A percentile compares a stretch with the other conserved stretches of the same genome.
Conservation (phyloP, 30 jellyfish, hydroid and myxozoan genomes). For the Morbakka virulenta region DNA sequence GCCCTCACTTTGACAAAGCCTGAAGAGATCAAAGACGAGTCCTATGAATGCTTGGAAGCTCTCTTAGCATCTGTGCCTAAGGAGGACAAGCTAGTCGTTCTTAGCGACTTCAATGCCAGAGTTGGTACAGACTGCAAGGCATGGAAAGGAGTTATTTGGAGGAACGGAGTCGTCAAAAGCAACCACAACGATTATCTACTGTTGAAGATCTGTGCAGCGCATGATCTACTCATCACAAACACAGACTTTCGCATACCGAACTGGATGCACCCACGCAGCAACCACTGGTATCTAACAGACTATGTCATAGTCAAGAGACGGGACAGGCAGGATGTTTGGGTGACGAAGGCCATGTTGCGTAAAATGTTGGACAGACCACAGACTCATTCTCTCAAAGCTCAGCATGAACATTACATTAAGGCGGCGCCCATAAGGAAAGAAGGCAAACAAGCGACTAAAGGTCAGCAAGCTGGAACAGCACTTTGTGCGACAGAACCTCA, state of each 20-base stretch:
- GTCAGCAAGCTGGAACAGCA: too few species aligned
- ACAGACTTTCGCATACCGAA: conserved; percentile 28
- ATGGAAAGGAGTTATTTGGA: conserved; percentile 27
- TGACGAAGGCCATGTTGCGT: conserved; percentile 23
- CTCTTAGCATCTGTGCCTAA: neutral
- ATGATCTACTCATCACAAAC: conserved; percentile 25
- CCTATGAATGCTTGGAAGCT: conserved; percentile 11
- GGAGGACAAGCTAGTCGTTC: conserved; percentile 6
- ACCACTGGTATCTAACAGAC: conserved; percentile 59
- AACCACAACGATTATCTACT: conserved; percentile 21
- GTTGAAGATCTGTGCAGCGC: conserved; percentile 27
- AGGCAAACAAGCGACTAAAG: too few species aligned
- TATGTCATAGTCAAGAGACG: neutral
- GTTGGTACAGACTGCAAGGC: conserved; percentile 3
- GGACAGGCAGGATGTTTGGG: neutral
- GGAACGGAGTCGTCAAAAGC: conserved; percentile 14
- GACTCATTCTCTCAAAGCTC: neutral
- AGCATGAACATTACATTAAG: neutral
- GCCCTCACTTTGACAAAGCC: conserved; percentile 60
- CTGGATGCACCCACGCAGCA: conserved; percentile 52
- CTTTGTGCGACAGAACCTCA: too few species aligned
- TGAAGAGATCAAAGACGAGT: conserved; percentile 19
- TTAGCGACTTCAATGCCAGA: conserved; percentile 36
- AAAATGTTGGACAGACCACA: conserved; percentile 25
- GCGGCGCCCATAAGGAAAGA: neutral